Base-by-base conservation (phyloP, 2,888 invertebrate species). In the Seladonia tumulorum region DNA sequence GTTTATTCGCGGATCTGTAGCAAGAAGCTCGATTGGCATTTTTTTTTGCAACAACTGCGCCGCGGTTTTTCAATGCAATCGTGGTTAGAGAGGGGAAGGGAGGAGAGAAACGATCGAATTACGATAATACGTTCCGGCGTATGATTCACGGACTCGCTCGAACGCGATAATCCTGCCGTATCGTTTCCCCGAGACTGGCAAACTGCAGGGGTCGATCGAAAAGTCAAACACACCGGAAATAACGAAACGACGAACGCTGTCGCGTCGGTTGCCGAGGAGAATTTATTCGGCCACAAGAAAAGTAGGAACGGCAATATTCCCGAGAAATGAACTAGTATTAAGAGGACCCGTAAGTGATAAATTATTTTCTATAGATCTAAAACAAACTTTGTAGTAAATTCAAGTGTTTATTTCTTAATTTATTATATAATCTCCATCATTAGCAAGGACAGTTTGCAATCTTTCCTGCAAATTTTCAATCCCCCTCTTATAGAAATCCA, bases 181-280 rank as follows among this genome's bases (percentile, higher is more conserved):
- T 53, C 77, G 77, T 53, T 70, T 53, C 77, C 60, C 70, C 18
- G 49, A 53, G 66, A 63, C 66, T 66, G 49, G 47, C 76, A 49
- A 66, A 39, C 25, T 35, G 76, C 45, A 39, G 53, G 53, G 14
- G 35, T n/a, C 42, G 68, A 77, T 77, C 77, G 77, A 53, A 66
- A 60, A 76, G 83, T 74, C 68, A 68, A 74, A 73, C 84, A 49
- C 35, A 39, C 49, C 66, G 75, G 75, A 85, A 76, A 73, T 47
- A 83, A 83, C 73, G 84, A 49, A 78, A 80, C 75, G 75, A 60
- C 53, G 49, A 25, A 60, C 42, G 45, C 25, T 5, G 18, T 35
- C 42, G 25, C 35, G 10, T 18, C 35, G 66, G 77, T 47, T 35
- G 57, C 47, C 47, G 16, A n/a, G 25, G 5, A 14, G 42, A 70